Conservation (phyloP, 2,888 invertebrate genomes). For the Proisotoma minuta region DNA sequence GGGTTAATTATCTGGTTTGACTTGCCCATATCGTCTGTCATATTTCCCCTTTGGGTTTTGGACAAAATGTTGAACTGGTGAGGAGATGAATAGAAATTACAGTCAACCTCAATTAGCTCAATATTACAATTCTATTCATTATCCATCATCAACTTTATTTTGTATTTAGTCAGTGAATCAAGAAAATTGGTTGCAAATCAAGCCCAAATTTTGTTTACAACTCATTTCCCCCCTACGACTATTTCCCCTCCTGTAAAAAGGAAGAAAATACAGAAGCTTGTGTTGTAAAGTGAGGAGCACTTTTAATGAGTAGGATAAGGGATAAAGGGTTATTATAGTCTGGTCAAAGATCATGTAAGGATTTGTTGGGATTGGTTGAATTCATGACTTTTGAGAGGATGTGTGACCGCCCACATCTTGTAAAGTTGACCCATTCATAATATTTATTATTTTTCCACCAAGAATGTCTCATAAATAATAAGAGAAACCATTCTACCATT, state of each 20-base stretch:
- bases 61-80: not conserved
- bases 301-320: not conserved
- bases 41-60: not conserved
- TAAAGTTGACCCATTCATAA: constrained; percentile 42
- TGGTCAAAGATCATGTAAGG: constrained; percentile 32
- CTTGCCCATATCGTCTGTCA: not conserved
- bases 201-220: not conserved
- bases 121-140: constrained; percentile 35
- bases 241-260: constrained; percentile 18
- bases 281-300: no score
- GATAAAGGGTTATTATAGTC: constrained; percentile 8
- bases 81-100: constrained; percentile 9
- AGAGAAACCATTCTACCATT: constrained; percentile 18
- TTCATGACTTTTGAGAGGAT: constrained; percentile 38
- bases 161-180: constrained; percentile 45
- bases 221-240: constrained; percentile 13
- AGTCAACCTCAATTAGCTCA: constrained; percentile 36
- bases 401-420: constrained; percentile 42
- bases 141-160: constrained; percentile 43
- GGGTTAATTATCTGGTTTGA: constrained; percentile 1
- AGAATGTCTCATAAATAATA: constrained; percentile 24
- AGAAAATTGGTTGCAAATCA: constrained; percentile 35
- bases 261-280: no score
- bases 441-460: constrained; percentile 38
- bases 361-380: constrained; percentile 37